Conservation (phyloP, 2,113 vertebrate genomes). For the Hydropotes inermis region DNA sequence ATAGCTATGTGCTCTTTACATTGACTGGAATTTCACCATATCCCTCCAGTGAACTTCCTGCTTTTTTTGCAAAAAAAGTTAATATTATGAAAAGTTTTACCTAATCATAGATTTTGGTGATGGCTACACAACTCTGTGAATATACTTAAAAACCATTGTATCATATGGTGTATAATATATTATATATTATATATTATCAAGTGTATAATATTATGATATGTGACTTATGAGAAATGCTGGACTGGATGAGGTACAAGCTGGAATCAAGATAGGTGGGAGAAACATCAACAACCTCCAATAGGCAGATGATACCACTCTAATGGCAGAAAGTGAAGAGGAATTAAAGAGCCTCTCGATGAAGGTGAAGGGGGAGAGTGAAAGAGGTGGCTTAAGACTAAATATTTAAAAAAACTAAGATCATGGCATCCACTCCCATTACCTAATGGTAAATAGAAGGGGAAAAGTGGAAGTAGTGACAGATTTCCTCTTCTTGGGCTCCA, state of each 20-base stretch:
- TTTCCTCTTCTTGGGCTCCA: background rate
- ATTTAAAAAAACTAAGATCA: background rate
- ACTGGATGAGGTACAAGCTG: background rate
- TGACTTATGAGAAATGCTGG: background rate
- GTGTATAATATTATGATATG: background rate
- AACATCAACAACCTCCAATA: background rate
- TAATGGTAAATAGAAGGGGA: background rate
- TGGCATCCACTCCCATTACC: background rate
- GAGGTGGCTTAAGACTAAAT: background rate
- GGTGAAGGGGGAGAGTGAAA: background rate
- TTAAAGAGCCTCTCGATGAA: background rate
- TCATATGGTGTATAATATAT: too few species aligned
- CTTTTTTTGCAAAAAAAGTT: background rate
- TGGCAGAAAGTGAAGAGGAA: background rate
- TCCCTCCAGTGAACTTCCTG: background rate
- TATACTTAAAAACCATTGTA: background rate
- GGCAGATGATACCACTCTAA: background rate
- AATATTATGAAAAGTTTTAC: background rate
- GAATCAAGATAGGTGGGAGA: background rate
- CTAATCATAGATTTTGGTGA: background rate
- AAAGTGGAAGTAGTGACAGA: background rate
- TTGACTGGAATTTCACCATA: background rate
- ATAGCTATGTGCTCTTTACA: background rate
- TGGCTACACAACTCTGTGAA: background rate
- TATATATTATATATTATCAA: too few species aligned